Evolutionary conservation across 2,113 vertebrate species (phyloP), one percentile per base, ranked within the genome.

Genomic region (Tyrannus savana): DNA sequence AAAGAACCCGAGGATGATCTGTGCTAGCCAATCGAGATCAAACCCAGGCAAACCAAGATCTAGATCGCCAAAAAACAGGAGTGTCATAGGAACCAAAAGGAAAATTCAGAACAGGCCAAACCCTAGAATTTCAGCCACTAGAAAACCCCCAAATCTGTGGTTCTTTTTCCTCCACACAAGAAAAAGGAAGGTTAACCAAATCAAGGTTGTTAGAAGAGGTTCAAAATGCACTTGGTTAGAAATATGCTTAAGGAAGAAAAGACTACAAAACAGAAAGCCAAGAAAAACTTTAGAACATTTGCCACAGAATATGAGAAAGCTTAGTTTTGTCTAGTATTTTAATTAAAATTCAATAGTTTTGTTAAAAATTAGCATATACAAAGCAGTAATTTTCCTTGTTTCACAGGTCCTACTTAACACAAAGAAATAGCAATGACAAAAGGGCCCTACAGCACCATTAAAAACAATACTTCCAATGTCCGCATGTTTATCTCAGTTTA

Each of bases 21-120:
- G 98, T 97, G 98, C 99, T 99, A 99, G 98, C 98, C 98, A 98
- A 98, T 98, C 98, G 98, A 98, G 98, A 98, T 98, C 98, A 97
- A 97, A 97, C 96, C 97, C 96, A 97, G 97, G 98, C 97, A 97
- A 99, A 99, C 98, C 98, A 99, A 98, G 98, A 99, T 98, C 98
- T 99, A 99, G 98, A 99, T 98, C 97, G 97, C 98, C 98, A 97
- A 97, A 98, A 98, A 98, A 99, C 98, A 98, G 98, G 98, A 98
- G 98, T 97, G 98, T 98, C 98, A 99, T 98, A 99, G 98, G 98
- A 98, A 99, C 98, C 98, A 99, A 98, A 98, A 98, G 98, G 98
- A 98, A 98, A 99, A 99, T 99, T 99, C 98, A 99, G 98, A 98
- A 98, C 98, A 99, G 98, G 98, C 97, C 98, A 98, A 99, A 98